Conservation (phyloP, 2,797 vertebrate species). For the Halcyon badia region DNA sequence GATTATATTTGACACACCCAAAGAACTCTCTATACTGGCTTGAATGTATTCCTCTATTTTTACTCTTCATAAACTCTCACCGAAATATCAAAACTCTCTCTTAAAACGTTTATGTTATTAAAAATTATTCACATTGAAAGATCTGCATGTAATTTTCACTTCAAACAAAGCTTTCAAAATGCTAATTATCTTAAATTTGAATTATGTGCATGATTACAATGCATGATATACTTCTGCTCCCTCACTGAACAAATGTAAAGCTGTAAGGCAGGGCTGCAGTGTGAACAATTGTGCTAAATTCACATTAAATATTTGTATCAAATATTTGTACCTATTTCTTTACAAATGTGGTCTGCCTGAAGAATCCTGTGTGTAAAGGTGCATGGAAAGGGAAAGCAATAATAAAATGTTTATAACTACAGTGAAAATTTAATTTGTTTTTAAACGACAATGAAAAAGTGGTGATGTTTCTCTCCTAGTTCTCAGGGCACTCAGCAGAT, state of each 20-base stretch:
- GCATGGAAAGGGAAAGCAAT: not conserved
- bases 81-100: constrained; percentile 7
- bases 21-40: not conserved
- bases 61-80: not conserved
- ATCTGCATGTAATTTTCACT: constrained; percentile 9
- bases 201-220: not conserved
- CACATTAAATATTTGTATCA: not conserved
- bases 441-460: not conserved
- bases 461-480: not conserved
- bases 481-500: not conserved
- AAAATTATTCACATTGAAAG: not conserved
- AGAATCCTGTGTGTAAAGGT: not conserved
- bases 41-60: not conserved
- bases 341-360: not conserved
- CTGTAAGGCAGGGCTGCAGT: not conserved
- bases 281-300: not conserved
- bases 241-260: not conserved
- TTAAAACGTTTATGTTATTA: not conserved
- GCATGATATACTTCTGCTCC: not conserved
- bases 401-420: not conserved
- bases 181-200: constrained; percentile 18
- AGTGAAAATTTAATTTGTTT: not conserved
- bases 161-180: constrained; percentile 36
- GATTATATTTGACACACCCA: not conserved
- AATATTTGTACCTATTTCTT: not conserved